phyloP scores from a whole-genome alignment of 1,140 invertebrate species.

The Probaryconus sp. region DNA sequence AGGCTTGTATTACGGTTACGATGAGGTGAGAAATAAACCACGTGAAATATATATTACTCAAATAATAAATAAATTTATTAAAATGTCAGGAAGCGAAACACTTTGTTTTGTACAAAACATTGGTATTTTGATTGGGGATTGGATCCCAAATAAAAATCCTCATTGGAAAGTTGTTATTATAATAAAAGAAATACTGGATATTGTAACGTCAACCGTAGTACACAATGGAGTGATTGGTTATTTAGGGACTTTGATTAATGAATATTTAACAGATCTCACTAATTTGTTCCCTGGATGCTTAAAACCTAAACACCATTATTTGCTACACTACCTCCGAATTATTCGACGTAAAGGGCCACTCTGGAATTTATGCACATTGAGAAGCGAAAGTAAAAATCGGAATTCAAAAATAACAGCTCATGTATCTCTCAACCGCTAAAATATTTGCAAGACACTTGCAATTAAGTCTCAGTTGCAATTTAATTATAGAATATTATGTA shows the following conservation, averaged over 20 bases:
- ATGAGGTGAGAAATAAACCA: slow-evolving; percentile 18
- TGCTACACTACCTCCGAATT: slow-evolving; percentile 21
- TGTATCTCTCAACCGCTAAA: slow-evolving; percentile 6
- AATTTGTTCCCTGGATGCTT: slow-evolving; percentile 16
- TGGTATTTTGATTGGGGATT: slow-evolving; percentile 21
- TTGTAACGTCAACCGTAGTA: not conserved
- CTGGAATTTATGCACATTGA: slow-evolving; percentile 23
- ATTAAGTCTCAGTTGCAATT: slow-evolving; percentile 16
- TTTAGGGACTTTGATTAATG: not conserved
- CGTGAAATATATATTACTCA: slow-evolving; percentile 1
- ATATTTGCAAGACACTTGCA: slow-evolving; percentile 22
- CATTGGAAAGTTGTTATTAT: slow-evolving; percentile 13
- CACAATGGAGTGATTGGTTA: slow-evolving; percentile 5
- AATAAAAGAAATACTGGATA: slow-evolving; percentile 20
- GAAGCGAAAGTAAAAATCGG: slow-evolving; percentile 28
- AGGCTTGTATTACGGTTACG: not conserved
- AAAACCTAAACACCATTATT: slow-evolving; percentile 35
- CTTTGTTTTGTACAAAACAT: slow-evolving; percentile 18
- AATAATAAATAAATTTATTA: slow-evolving; percentile 15
- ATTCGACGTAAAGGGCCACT: slow-evolving; percentile 14
- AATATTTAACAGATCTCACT: slow-evolving; percentile 17
- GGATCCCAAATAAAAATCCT: not conserved
- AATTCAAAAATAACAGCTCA: slow-evolving; percentile 20
- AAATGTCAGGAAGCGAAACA: slow-evolving; percentile 35
- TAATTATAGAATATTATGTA: slow-evolving; percentile 10